These are phyloP conservation scores for Meganola albula DNA, from an alignment of 2,888 invertebrate genomes.

Conservation along the genomic window DNA sequence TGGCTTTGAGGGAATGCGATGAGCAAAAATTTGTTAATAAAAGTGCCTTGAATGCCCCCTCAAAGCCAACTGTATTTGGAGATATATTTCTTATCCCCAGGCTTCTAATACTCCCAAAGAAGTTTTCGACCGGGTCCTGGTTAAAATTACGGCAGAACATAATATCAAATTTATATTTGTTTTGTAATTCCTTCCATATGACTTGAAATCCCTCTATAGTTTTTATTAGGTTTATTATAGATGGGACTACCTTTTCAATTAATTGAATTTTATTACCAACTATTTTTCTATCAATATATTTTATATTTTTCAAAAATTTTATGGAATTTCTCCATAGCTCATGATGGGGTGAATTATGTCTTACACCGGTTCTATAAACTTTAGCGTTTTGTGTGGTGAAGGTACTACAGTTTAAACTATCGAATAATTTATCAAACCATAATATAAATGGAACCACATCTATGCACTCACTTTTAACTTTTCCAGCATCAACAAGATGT, in stretches of 20 bases:
- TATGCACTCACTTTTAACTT: slow-evolving; percentile 4
- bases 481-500: slow-evolving; percentile 7
- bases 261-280: slow-evolving; percentile 2
- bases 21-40: slow-evolving; percentile 23
- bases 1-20: slow-evolving; percentile 12
- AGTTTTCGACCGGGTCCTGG: slow-evolving; percentile 28
- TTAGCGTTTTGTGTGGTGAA: slow-evolving; percentile 6
- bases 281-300: slow-evolving; percentile 2
- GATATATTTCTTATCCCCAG: slow-evolving; percentile 21
- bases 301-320: slow-evolving; percentile 5
- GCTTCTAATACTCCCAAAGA: slow-evolving; percentile 31
- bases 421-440: slow-evolving; percentile 9
- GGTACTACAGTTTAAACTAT: slow-evolving; percentile 3
- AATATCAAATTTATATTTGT: slow-evolving; percentile 6
- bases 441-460: background rate
- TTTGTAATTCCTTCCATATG: slow-evolving; percentile 4
- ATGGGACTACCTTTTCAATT: slow-evolving; percentile 4
- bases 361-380: slow-evolving; percentile 8
- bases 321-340: slow-evolving; percentile 9
- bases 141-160: slow-evolving; percentile 22
- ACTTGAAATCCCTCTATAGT: slow-evolving; percentile 8
- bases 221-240: slow-evolving; percentile 1
- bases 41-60: slow-evolving; percentile 25
- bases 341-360: slow-evolving; percentile 1
- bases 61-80: slow-evolving; percentile 21